phyloP scores from a whole-genome alignment of 1,140 invertebrate species.

The Phortica variegata region DNA sequence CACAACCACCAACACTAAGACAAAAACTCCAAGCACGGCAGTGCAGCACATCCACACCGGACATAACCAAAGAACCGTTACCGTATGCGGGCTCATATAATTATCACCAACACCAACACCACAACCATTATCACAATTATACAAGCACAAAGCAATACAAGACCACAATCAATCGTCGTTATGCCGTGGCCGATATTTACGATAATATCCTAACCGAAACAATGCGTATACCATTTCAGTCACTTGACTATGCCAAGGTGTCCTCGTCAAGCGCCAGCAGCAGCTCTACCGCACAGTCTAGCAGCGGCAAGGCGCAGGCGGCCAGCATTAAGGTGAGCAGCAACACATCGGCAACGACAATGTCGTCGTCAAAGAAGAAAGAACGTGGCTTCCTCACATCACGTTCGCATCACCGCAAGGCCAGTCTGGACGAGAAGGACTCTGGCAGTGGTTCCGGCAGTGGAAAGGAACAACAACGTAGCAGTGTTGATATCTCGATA shows the following conservation, averaged over 20 bases:
- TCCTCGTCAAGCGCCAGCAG: conserved; percentile 41
- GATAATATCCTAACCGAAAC: conserved; percentile 47
- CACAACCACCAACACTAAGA: conserved; percentile 9
- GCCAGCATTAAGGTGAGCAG: conserved; percentile 6
- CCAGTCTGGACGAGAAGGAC: conserved; percentile 50
- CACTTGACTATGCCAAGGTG: conserved; percentile 47
- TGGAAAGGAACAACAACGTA: conserved; percentile 33
- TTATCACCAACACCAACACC: conserved; percentile 12
- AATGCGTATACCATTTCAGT: conserved; percentile 52
- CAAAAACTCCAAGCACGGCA: too few relatives aligned
- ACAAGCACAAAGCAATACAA: conserved; percentile 11
- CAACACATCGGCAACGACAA: conserved; percentile 23
- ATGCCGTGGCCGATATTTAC: conserved; percentile 48
- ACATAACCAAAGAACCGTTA: conserved; percentile 4
- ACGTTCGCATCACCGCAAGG: conserved; percentile 32
- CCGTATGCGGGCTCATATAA: background rate
- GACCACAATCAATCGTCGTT: conserved; percentile 37
- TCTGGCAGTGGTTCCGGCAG: conserved; percentile 38
- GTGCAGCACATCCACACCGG: conserved; percentile 8
- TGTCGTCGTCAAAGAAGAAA: conserved; percentile 18
- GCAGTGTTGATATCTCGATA: conserved; percentile 50
- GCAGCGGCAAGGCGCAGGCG: conserved; percentile 26
- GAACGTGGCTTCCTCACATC: conserved; percentile 19
- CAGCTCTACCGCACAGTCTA: conserved; percentile 30
- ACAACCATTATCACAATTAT: conserved; percentile 16